Conservation (phyloP, 2,888 invertebrate species). For the Tinea pellionella region DNA sequence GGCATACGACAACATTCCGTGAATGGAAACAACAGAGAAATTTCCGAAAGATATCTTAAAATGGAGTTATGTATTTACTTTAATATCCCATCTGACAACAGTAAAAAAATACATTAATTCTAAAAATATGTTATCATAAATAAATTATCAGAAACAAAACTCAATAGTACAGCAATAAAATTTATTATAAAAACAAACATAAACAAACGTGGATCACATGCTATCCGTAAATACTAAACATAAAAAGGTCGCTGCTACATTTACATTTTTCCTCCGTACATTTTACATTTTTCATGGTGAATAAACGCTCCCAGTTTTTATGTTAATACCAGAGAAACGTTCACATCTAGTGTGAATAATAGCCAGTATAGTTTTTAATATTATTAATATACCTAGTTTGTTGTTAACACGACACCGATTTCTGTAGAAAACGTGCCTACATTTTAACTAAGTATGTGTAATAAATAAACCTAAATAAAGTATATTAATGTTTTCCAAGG, state of each 20-base stretch:
- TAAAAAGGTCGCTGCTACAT: slow-evolving; percentile 1
- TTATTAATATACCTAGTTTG: slow-evolving; percentile 15
- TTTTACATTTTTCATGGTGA: slow-evolving; percentile 14
- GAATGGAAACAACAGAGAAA: no score
- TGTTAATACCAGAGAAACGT: slow-evolving; percentile 3
- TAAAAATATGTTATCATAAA: no score
- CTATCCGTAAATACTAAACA: slow-evolving; percentile 3
- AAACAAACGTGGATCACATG: slow-evolving; percentile 1
- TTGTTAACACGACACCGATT: slow-evolving; percentile 6
- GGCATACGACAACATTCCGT: no score
- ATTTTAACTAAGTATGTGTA: background rate
- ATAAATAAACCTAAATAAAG: no score
- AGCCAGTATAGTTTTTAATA: slow-evolving; percentile 11
- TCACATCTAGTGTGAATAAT: slow-evolving; percentile 12
- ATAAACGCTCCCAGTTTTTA: slow-evolving; percentile 6
- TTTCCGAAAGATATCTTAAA: no score
- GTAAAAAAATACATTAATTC: no score
- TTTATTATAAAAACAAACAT: background rate
- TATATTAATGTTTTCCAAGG: no score
- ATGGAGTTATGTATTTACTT: no score
- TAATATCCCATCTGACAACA: no score
- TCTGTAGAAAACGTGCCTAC: background rate
- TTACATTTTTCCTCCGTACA: slow-evolving; percentile 12
- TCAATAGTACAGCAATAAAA: background rate
- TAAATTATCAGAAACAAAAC: background rate